Evolutionary conservation across 2,113 vertebrate species (phyloP), one percentile per base, ranked within the genome.

Genomic region (Prolemur simus): DNA sequence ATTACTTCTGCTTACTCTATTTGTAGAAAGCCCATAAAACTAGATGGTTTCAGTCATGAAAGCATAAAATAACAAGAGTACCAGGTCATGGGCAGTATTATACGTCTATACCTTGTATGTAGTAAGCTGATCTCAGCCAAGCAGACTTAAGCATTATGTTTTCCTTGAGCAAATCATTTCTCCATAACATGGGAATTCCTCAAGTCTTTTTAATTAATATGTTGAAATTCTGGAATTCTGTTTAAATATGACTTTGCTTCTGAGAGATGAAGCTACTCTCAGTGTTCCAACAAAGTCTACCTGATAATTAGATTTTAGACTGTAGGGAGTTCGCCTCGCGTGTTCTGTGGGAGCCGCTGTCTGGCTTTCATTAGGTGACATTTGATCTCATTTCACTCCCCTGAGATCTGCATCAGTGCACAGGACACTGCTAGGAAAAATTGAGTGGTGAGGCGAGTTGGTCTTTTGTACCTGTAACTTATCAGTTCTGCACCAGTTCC

Each of bases 341-440:
- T 81, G 27, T 88, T 83, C 80, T 80, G 37, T 80, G 39, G 63
- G 83, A 60, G 34, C 25, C 4, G 15, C 3, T 32, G 15, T 54
- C 76, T 77, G 73, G 27, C 37, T 42, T 81, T 89, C 17, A 6
- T 49, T 82, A 37, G 21, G 87, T 80, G 39, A 23, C 32, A 20
- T 52, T 64, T 25, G 42, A 95, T 90, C 64, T 89, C 39, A 64
- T 81, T 92, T 89, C 58, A 52, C 32, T 82, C 32, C 66, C 39
- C 7, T 74, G 80, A 94, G 64, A 90, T 74, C n/a, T 23, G 8
- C 11, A 32, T 71, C n/a, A 76, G 81, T 94, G 78, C 45, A 47
- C 14, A 47, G 23, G 64, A 64, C 25, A 29, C 32, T 32, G 42
- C 13, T 56, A 63, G 87, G 39, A 34, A 82, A 49, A 66, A 37